A percentile compares a stretch with the other conserved stretches of the same genome.
Evolutionary conservation across 2,888 invertebrate genomes (phyloP).

Genomic region (Lymantria monacha): DNA sequence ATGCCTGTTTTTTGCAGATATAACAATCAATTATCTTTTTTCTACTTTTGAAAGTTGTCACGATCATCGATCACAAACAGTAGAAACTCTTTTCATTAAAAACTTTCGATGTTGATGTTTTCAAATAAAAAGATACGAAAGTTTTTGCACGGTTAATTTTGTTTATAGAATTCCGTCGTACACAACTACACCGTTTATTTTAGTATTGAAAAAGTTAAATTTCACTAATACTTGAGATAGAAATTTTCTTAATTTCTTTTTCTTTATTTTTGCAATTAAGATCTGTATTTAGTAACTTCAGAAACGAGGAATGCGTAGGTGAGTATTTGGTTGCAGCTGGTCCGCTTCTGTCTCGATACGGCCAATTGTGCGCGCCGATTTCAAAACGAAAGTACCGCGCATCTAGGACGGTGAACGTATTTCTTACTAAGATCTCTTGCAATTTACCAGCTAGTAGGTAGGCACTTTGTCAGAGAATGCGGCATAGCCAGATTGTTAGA

Average conservation of each 20-base stretch:
- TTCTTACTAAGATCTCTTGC: constrained; percentile 77
- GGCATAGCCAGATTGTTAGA: constrained; percentile 67
- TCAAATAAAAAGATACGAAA: constrained; percentile 32
- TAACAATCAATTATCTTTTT: constrained; percentile 33
- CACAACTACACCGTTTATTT: constrained; percentile 14
- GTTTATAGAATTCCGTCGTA: constrained; percentile 17
- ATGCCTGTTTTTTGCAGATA: neutral
- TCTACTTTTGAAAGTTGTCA: constrained; percentile 48
- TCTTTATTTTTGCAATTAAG: neutral
- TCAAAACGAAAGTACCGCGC: constrained; percentile 82
- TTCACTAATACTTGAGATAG: neutral
- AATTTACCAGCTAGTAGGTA: constrained; percentile 64
- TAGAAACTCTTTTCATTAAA: constrained; percentile 43
- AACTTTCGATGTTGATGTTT: constrained; percentile 42
- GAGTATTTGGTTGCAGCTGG: constrained; percentile 55
- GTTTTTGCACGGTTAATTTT: constrained; percentile 35
- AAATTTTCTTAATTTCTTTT: neutral
- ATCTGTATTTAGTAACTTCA: neutral
- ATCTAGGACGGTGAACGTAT: constrained; percentile 82
- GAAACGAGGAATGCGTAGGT: constrained; percentile 42
- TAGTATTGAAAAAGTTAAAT: constrained; percentile 8
- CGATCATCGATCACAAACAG: constrained; percentile 46
- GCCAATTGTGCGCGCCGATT: constrained; percentile 80
- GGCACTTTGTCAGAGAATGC: constrained; percentile 66
- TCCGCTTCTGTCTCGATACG: constrained; percentile 73